Base-by-base conservation (phyloP, 2,113 vertebrate genomes). In the Hymenochirus boettgeri region DNA sequence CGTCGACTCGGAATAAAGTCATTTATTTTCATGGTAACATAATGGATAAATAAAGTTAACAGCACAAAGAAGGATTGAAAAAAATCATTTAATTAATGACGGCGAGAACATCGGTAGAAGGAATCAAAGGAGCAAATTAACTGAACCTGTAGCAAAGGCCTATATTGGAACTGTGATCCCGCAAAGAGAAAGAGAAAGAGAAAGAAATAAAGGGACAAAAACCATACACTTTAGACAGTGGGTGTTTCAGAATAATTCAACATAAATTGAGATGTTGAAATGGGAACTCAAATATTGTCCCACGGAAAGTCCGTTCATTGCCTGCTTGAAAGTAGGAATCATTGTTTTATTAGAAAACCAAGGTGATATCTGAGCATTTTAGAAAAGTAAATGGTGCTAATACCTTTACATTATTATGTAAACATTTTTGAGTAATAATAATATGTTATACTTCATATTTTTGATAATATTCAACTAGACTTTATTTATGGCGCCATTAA, bases 71-170 rank as follows among this genome's bases (percentile, higher is more conserved):
- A 54, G 57, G 70, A 6, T 54, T 75, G 2, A 71, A 73, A n/a
- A n/a, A 76, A 77, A 59, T 27, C 70, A 72, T 29, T 63, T 70
- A 76, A 77, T 53, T 65, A 80, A 69, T 57, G 74, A 77, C 2
- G 22, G 50, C 21, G 62, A 64, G 53, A n/a, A 35, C 9, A 45
- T 57, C 48, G 5, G 56, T 71, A 69, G 71, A 18, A 53, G 67
- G 71, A 73, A 46, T 52, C 47, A 62, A 59, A 70, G 53, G 72
- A 76, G 70, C 35, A 72, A 63, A 66, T 47, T 51, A 70, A 69
- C 24, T 69, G 25, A 50, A 73, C 5, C n/a, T n/a, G 59, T 62
- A 63, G 53, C 54, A 56, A 24, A 33, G 26, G 24, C 51, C n/a
- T 1, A 21, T 65, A 51, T 9, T 48, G 33, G 65, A 53, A 62